Evolutionary conservation across 2,888 invertebrate species (phyloP), one percentile per base, ranked within the genome.

Genomic region (Hirtodrosophila confusa): DNA sequence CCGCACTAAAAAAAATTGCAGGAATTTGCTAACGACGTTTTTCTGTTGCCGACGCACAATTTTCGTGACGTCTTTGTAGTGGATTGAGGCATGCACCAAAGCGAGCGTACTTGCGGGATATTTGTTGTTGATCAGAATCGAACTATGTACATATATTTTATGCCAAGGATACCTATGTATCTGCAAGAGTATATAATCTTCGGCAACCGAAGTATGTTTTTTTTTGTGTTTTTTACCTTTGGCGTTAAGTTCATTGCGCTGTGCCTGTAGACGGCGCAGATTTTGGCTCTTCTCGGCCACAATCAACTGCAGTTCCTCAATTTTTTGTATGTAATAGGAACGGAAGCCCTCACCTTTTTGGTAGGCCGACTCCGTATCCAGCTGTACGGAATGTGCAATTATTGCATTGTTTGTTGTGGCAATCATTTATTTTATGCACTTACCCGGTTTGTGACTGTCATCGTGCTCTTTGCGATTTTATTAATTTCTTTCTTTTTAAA

Each of bases 271-370:
- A 90, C 99, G 95, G 56, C 99, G 94, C 50, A 99, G 93, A 92
- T 99, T 99, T 92, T 99, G 99, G 80, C 97, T 97, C 90, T 99
- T 99, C 88, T 99, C 99, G n/a, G 98, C 97, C 4, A 99, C 98
- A 80, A 97, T 94, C 55, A 99, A 93, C 92, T 98, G 98, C 23
- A 99, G 93, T 92, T 99, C 99, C 92, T 99, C 99, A 69, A 99
- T 99, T 93, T 99, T 99, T 49, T 98, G 98, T 82, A 98, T 96
- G 90, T 99, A 99, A 92, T 99, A 99, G 0, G 97, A 97, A 71
- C 97, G 95, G 90, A 99, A 97, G 1, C 97, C 98, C 90, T 97
- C 97, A 6, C 97, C 91, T 57, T 90, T 91, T 36, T 80, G 83
- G 56, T 84, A 88, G 12, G 72, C 74, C 50, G 78, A 43, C 64